A percentile compares a stretch with the other conserved stretches of the same genome.
phyloP scores from a whole-genome alignment of 1,140 invertebrate genomes.

The Ceratitis capitata region DNA sequence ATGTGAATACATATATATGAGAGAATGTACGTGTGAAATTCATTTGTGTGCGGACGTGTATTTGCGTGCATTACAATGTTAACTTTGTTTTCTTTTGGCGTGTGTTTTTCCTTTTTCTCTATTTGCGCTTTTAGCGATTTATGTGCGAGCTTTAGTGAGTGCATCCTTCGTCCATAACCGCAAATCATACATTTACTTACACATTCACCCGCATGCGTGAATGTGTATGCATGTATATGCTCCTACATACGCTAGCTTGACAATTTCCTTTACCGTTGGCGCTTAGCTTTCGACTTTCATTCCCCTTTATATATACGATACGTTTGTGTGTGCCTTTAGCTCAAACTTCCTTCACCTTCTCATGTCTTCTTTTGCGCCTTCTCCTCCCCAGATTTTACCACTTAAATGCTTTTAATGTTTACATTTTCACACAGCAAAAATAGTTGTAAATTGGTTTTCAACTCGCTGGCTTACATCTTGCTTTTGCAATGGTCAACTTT shows the following conservation, averaged over 20 bases:
- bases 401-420: neutral
- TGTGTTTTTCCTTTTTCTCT: neutral
- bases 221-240: neutral
- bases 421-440: neutral
- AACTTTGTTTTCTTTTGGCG: neutral
- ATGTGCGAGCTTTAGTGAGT: neutral
- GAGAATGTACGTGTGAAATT: no score
- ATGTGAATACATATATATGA: no score
- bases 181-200: neutral
- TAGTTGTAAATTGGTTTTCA: neutral
- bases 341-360: no score
- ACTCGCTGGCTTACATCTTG: neutral
- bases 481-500: no score
- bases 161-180: neutral
- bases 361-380: neutral
- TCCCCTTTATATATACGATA: neutral
- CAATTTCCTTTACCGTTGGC: neutral
- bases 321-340: no score
- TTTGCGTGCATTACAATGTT: neutral
- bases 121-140: neutral
- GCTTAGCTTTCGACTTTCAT: neutral
- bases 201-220: neutral
- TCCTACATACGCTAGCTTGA: neutral
- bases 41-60: neutral
- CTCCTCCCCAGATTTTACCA: neutral